Conservation (phyloP, 2,797 vertebrate species). For the Sebastes itinus region DNA sequence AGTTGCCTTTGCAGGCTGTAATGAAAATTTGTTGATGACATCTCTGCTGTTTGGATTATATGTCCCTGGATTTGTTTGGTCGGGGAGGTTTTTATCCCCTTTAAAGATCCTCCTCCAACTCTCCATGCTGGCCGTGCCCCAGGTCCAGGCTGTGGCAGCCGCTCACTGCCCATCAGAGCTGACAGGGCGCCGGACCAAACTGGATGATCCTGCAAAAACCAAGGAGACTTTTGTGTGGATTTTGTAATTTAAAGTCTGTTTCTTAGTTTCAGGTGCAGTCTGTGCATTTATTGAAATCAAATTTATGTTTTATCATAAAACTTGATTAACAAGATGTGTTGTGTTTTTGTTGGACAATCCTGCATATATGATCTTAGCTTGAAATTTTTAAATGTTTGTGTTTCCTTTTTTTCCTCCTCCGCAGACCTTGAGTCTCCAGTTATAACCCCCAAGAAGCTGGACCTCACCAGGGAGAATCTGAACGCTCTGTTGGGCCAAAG, state of each 20-base stretch:
- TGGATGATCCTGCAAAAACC: slow-evolving; percentile 40
- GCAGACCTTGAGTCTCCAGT: slow-evolving; percentile 59
- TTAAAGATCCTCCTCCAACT: slow-evolving; percentile 73
- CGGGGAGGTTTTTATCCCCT: slow-evolving; percentile 65
- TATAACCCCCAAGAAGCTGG: slow-evolving; percentile 73
- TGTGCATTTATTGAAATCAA: background rate
- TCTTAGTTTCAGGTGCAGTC: slow-evolving; percentile 10
- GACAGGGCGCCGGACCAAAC: slow-evolving; percentile 46
- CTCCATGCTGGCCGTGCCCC: slow-evolving; percentile 58
- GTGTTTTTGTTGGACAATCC: background rate
- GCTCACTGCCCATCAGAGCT: slow-evolving; percentile 62
- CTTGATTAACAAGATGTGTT: background rate
- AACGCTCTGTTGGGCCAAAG: slow-evolving; percentile 79
- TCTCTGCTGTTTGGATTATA: slow-evolving; percentile 66
- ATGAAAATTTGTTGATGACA: slow-evolving; percentile 61
- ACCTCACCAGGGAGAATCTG: slow-evolving; percentile 87
- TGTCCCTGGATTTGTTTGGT: slow-evolving; percentile 71
- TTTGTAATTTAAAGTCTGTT: slow-evolving; percentile 19
- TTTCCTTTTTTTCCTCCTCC: background rate
- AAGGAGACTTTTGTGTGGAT: slow-evolving; percentile 11
- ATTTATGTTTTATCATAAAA: background rate
- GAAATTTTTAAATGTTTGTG: background rate
- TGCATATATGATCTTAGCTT: background rate
- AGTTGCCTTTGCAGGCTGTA: slow-evolving; percentile 34
- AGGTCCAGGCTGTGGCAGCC: slow-evolving; percentile 61